Evolutionary conservation across 2,888 invertebrate genomes (phyloP).

Genomic region (Aradus depressus): DNA sequence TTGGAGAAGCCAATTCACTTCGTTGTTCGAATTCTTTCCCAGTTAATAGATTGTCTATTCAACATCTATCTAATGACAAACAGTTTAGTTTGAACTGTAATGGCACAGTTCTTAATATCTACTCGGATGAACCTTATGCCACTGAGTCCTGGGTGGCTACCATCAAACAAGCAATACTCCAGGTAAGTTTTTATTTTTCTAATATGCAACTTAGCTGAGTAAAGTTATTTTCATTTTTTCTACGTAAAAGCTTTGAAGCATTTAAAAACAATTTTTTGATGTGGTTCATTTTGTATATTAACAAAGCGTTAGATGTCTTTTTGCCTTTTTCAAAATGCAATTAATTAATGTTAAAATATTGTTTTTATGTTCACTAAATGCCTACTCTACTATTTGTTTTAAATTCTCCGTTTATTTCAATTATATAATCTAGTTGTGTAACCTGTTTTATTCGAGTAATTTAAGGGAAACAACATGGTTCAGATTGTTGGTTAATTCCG

Average conservation of each 20-base stretch:
- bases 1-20: slow-evolving; percentile 47
- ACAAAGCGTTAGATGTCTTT: no score
- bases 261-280: neutral
- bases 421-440: no score
- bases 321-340: no score
- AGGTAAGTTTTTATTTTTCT: slow-evolving; percentile 33
- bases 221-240: neutral
- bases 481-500: no score
- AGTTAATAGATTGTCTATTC: slow-evolving; percentile 54
- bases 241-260: neutral
- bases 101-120: slow-evolving; percentile 46
- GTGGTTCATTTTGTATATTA: no score
- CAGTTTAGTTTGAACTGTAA: slow-evolving; percentile 51
- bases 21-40: slow-evolving; percentile 57
- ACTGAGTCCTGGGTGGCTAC: slow-evolving; percentile 47
- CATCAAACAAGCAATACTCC: slow-evolving; percentile 45
- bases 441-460: no score
- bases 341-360: no score
- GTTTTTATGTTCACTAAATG: no score
- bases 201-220: neutral
- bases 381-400: no score
- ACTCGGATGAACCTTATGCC: slow-evolving; percentile 43
- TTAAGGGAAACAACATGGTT: no score
- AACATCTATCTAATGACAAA: slow-evolving; percentile 44
- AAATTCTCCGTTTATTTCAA: no score